Percentiles rank a stretch among this genome's conserved stretches.
Evolutionary conservation across 2,797 vertebrate genomes (phyloP).

Genomic region (Xenentodon cancila): DNA sequence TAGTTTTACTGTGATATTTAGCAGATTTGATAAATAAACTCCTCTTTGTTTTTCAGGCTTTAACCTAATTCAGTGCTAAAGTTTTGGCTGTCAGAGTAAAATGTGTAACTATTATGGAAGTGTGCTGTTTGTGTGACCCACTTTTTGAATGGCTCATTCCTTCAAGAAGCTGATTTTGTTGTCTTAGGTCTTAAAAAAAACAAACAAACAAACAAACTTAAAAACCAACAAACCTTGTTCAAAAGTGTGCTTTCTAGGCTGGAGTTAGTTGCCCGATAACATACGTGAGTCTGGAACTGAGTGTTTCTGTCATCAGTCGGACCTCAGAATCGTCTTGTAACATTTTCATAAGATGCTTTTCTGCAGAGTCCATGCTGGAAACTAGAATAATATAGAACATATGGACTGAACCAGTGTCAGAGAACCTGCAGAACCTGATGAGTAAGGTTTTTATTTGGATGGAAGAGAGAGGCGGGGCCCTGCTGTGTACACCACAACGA

Average conservation of each 20-base stretch:
- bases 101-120: constrained; percentile 15
- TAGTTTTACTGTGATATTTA: constrained; percentile 10
- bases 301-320: background rate
- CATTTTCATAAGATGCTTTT: background rate
- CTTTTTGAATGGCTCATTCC: constrained; percentile 11
- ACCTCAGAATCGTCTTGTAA: background rate
- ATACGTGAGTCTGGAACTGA: background rate
- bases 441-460: background rate
- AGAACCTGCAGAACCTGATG: constrained; percentile 2
- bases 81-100: constrained; percentile 3
- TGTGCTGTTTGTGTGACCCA: constrained; percentile 14
- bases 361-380: background rate
- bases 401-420: too few relatives aligned
- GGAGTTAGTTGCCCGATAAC: background rate
- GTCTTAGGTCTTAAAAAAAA: background rate
- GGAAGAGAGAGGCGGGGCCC: background rate
- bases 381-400: background rate
- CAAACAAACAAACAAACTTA: too few relatives aligned
- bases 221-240: background rate
- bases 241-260: background rate
- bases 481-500: background rate
- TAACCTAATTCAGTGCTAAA: background rate
- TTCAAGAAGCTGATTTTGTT: background rate
- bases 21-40: constrained; percentile 5
- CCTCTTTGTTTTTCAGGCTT: background rate